Base-by-base conservation (phyloP, 2,797 vertebrate species). In the Salmo trutta region DNA sequence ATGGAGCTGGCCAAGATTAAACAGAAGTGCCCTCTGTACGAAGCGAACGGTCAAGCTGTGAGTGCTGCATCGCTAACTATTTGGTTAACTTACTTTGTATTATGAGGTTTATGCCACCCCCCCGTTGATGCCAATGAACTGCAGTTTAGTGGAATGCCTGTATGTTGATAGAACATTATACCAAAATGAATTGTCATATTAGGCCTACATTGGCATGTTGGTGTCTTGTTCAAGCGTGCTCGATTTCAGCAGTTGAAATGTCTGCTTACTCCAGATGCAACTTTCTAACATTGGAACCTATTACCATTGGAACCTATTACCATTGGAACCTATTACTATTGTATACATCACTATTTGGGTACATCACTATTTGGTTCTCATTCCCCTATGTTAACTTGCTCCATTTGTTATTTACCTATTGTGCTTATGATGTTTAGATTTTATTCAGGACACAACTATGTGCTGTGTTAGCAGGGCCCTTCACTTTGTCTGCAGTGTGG, bases 1-100 rank as follows among this genome's bases (percentile, higher is more conserved):
- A 99, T 99, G 98, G 98, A 99, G 88, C 75, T 99, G 90, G 98
- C 98, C 66, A 99, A 99, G 93, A 99, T 99, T 88, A 99, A 99
- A 88, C 98, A 99, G 88, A 99, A 99, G 91, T 99, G 98, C 79
- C 98, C 98, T 0, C 95, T 99, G 52, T 99, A 98, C 90, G 98
- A 99, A 93, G 98, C 98, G 5, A 99, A 99, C 66, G 98, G 98
- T 74, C 98, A 99, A 91, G 98, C 98, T 90, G 98, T 99, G 94
- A 98, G 98, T 97, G 83, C 69, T 71, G 27, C 33, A 6, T 7
- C 10, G 79, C 21, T 12, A 66, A 21, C 10, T 2, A n/a, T 1
- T 2, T 27, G 17, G n/a, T 29, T 3, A 47, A 47, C 41, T 47
- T 47, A 47, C 10, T 14, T 47, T 47, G 2, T 10, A 3, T 47